Conservation (phyloP, 1,140 invertebrate species). For the Drosophila ficusphila region DNA sequence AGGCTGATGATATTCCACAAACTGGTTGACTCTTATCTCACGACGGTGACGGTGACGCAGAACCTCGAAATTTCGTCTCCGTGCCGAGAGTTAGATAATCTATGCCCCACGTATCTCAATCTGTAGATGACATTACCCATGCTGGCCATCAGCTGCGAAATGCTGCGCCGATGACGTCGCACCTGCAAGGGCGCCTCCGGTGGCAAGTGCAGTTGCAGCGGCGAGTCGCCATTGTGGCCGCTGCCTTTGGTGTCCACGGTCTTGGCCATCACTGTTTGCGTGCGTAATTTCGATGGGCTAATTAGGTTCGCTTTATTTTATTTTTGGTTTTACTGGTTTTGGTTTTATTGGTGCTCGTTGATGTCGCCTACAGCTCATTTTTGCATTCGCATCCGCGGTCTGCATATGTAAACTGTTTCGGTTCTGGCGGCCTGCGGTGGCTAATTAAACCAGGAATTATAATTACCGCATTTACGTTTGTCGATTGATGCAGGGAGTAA, state of each 20-base stretch:
- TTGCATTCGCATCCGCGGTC: slow-evolving; percentile 23
- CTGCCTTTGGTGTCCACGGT: neutral
- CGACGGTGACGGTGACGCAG: slow-evolving; percentile 47
- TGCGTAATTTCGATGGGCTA: slow-evolving; percentile 1
- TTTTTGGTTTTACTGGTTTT: slow-evolving; percentile 58
- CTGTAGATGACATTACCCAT: slow-evolving; percentile 68
- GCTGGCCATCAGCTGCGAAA: slow-evolving; percentile 81
- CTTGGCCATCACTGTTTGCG: slow-evolving; percentile 13
- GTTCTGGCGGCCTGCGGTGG: slow-evolving; percentile 13
- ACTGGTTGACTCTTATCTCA: slow-evolving; percentile 47
- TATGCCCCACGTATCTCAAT: slow-evolving; percentile 32
- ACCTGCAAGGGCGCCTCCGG: slow-evolving; percentile 40
- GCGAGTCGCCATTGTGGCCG: slow-evolving; percentile 15
- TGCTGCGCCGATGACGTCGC: slow-evolving; percentile 81
- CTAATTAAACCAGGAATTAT: slow-evolving; percentile 59
- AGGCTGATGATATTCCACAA: slow-evolving; percentile 27
- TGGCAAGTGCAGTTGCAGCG: slow-evolving; percentile 27
- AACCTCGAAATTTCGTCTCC: slow-evolving; percentile 14
- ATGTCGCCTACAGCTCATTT: slow-evolving; percentile 17
- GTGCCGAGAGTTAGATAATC: slow-evolving; percentile 30
- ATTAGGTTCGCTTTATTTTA: slow-evolving; percentile 39
- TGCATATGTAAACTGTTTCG: slow-evolving; percentile 12
- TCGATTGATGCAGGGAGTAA: slow-evolving; percentile 30
- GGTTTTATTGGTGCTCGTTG: slow-evolving; percentile 35
- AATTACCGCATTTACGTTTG: slow-evolving; percentile 21